Evolutionary conservation across 2,797 vertebrate species (phyloP), one percentile per base, ranked within the genome.

Genomic region (Kryptolebias ocellatus): DNA sequence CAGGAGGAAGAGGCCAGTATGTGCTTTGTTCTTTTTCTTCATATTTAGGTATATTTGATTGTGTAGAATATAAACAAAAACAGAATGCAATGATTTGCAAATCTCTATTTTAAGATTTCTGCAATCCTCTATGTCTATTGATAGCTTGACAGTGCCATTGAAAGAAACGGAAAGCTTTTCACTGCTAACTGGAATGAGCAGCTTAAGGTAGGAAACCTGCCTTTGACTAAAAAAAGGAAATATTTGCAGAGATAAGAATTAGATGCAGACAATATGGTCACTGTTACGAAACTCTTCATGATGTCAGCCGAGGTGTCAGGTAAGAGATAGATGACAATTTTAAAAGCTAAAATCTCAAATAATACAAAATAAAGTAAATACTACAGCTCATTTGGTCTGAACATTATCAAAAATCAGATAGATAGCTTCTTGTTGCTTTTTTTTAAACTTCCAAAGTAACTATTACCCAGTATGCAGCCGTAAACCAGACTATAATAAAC

Each of bases 1-100:
- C 60, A 96, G 95, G 79, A 95, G 93, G 87, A 96, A 94, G 87
- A 95, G 89, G 71, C 94, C 93, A 63, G 94, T 95, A 87, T 90
- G 94, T 89, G 46, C 31, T 49, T 58, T 3, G 29, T 56, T 46
- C 17, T 68, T 57, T 54, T 2, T 54, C 11, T 44, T 10, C 31
- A 1, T 28, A 7, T 67, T 31, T 5, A 15, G 29, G 10, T 6
- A 9, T 64, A 6, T 63, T 15, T 44, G 27, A 34, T 56, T 9
- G 15, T 7, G 59, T 14, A 42, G 14, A 42, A 42, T 42, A 42
- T 12, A 42, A 42, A 42, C 39, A 42, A 12, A 12, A 42, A 42
- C 3, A 12, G 10, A 42, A 24, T 24, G 20, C 20, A 24, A 42
- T 12, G 11, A 39, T 9, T 10, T 39, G 37, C 39, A 42, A 42